These are phyloP conservation scores for Pimpla rufipes DNA, from an alignment of 2,888 invertebrate species.

Conservation along the genomic window DNA sequence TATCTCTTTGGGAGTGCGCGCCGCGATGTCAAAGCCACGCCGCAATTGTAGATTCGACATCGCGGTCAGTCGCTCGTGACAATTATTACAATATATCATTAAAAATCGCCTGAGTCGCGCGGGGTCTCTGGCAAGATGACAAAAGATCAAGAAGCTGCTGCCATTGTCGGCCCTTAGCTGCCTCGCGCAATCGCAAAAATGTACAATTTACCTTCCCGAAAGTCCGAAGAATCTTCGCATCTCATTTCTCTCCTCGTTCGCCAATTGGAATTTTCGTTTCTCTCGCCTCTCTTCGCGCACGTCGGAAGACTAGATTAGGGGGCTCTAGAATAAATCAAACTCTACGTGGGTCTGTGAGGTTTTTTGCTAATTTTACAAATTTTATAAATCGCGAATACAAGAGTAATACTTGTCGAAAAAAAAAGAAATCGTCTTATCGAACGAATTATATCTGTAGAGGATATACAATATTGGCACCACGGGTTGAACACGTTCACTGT, in stretches of 20 bases:
- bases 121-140: constrained; percentile 11
- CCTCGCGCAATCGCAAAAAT: constrained; percentile 2
- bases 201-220: constrained; percentile 11
- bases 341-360: constrained; percentile 60
- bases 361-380: constrained; percentile 24
- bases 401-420: constrained; percentile 62
- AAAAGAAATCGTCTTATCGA: constrained; percentile 11
- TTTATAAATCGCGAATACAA: constrained; percentile 6
- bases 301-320: constrained; percentile 82
- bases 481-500: constrained; percentile 46
- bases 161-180: constrained; percentile 1
- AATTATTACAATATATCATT: not conserved
- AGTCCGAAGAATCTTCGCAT: not conserved
- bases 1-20: constrained; percentile 55
- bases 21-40: constrained; percentile 24
- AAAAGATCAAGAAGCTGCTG: constrained; percentile 21
- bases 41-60: not conserved
- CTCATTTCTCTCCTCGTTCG: constrained; percentile 1
- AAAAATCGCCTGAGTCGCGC: not conserved
- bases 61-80: not conserved
- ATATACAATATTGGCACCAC: constrained; percentile 60
- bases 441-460: constrained; percentile 20
- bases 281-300: constrained; percentile 63
- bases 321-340: constrained; percentile 75
- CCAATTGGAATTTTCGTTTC: not conserved